Base-by-base conservation (phyloP, 2,113 vertebrate species). In the Oplegnathus fasciatus region DNA sequence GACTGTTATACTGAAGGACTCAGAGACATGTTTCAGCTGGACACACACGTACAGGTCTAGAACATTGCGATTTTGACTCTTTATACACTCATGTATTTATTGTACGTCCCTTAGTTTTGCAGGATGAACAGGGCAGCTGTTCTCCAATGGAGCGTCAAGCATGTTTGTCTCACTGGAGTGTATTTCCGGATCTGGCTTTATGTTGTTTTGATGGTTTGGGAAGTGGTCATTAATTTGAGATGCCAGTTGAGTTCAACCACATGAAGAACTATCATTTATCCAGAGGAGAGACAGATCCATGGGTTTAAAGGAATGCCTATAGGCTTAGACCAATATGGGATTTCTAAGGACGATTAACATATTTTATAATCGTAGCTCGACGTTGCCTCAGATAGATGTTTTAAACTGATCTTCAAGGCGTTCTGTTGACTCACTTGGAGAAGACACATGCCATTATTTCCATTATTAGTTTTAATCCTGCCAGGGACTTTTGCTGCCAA, bases 201-300 rank as follows among this genome's bases (percentile, higher is more conserved):
- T 78, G 87, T 81, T 81, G 73, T 89, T 88, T 89, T 85, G 48
- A 83, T 83, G 85, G 85, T 91, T 78, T 40, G 64, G 72, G 52
- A 86, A 74, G 78, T 55, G 69, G 75, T 90, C 68, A 80, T 90
- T 90, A 82, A 87, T 92, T 91, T 86, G 52, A 88, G 86, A 83
- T 83, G 75, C 80, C 75, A 86, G 81, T 74, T 46, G 57, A 79
- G 80, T 81, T 65, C 28, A 74, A 81, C 83, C 80, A 86, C 89
- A 61, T 82, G 9, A 80, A 88, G 67, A 83, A 78, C 80, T 68
- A 60, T 80, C 75, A 80, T 78, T 86, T 80, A 64, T 57, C 32
- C 61, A 72, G 44, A 57, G 58, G 68, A 61, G 40, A 76, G 67
- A 28, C 80, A 54, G 26, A 82, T 85, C 66, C 17, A 15, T 76